phyloP scores from a whole-genome alignment of 1,140 invertebrate genomes.

The Philotrypesis tridentata region DNA sequence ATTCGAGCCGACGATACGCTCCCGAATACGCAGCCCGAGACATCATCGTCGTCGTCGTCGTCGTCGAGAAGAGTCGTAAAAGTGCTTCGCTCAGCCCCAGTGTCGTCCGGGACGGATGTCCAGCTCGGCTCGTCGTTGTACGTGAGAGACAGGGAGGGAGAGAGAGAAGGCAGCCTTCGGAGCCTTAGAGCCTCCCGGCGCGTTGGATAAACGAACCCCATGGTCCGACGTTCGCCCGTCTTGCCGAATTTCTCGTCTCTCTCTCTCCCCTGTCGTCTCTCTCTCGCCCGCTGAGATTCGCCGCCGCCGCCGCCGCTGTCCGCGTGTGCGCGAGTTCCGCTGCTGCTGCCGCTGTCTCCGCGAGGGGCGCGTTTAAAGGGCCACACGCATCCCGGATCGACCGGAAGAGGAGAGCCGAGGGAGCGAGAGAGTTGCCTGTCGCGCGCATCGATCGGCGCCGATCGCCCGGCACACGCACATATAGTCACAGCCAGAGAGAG shows the following conservation, averaged over 20 bases:
- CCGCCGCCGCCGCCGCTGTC: no score
- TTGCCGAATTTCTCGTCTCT: no score
- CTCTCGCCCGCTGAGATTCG: no score
- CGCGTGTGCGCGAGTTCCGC: no score
- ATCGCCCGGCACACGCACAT: constrained; percentile 18
- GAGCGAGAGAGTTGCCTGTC: background rate
- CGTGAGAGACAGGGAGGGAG: background rate
- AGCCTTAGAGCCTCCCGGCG: constrained; percentile 2
- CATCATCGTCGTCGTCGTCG: background rate
- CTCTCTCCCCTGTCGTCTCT: background rate
- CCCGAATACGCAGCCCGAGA: background rate
- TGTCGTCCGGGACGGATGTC: no score
- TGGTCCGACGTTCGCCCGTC: background rate
- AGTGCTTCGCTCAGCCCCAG: no score
- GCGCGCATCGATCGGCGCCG: constrained; percentile 28
- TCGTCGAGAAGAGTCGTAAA: background rate
- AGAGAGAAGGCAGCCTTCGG: background rate
- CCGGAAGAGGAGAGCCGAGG: background rate
- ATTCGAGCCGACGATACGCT: constrained; percentile 8
- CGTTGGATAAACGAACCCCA: background rate
- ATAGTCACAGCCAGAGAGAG: background rate
- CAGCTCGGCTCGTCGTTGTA: background rate
- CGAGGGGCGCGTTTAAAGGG: background rate
- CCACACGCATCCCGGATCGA: constrained; percentile 3
- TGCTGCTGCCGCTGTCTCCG: no score